Evolutionary conservation across 2,113 vertebrate species (phyloP), one percentile per base, ranked within the genome.

Genomic region (Pelmatolapia mariae): DNA sequence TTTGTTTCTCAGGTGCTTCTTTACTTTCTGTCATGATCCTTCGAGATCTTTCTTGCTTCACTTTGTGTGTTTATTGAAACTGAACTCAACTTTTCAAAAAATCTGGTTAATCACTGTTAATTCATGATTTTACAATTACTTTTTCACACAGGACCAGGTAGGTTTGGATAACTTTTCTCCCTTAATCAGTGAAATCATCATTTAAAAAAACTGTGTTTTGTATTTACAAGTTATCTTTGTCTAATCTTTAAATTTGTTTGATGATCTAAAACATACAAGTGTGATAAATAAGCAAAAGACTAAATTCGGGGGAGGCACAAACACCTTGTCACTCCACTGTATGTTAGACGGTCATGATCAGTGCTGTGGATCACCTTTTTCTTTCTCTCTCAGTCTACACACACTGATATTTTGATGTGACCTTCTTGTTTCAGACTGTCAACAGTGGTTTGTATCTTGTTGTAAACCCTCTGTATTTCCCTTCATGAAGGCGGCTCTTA

Each of bases 1-100:
- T 63, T 63, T 63, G 18, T 63, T 63, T 63, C 59, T 63, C 59
- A 63, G 6, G 31, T 63, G 18, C 59, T 63, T 63, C 18, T 7
- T 0, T n/a, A 36, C 0, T 4, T n/a, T 36, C 6, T 7, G 31
- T 63, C 2, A 0, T 63, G 59, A 33, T 19, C 16, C 29, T 61
- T 63, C 5, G 1, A 18, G 29, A 61, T 61, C 29, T 33, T 61
- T 61, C 0, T 19, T 63, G 59, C 59, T 11, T 63, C 31, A 5
- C 59, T 36, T 36, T 63, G 59, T 36, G 59, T 63, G 16, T 36
- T 63, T 63, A 63, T 7, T 63, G 0, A 33, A 63, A 10, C 29
- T 2, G 29, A 63, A 63, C 59, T 63, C 59, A 63, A 31, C 59
- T 63, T 63, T 19, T 19, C 29, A 33, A 33, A 33, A 63, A 63